Base-by-base conservation (phyloP, 1,140 invertebrate genomes). In the Drosophila mojavensis region DNA sequence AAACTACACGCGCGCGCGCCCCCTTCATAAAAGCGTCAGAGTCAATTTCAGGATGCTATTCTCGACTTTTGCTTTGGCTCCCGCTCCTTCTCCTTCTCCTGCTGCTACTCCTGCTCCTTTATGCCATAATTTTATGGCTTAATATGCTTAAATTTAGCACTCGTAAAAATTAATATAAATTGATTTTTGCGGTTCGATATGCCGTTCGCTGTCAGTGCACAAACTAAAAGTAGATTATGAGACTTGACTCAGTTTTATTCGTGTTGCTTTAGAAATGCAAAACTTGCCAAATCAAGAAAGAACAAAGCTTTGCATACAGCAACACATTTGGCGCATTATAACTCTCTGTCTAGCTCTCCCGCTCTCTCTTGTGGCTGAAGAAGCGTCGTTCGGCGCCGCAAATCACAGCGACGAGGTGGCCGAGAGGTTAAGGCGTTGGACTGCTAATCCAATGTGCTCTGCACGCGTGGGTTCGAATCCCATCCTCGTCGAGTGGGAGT, bases 351-450 rank as follows among this genome's bases (percentile, higher is more conserved):
- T 17, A 39, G n/a, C 15, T 17, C 43, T 17, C 43, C 43, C 43
- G 2, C 43, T 47, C 43, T 15, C 43, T 45, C 43, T 28, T 3
- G 4, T 3, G 24, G 6, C n/a, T 74, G 20, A 75, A 70, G 54
- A 20, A 45, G 47, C 30, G 5, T 13, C 9, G 45, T 47, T 56
- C 6, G 67, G 3, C 17, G 20, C 7, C 1, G 3, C 5, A 4
- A 45, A 66, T 80, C 56, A 83, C 74, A 72, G 67, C 74, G 95
- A 96, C 95, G 95, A 96, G 96, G 95, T 96, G 96, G 95, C 96
- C 96, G 95, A 96, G 96, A 96, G 95, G 96, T 96, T 96, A 96
- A 96, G 96, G 96, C 95, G 96, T 96, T 96, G 95, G 96, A 96
- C 95, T 96, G 95, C 95, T 96, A 95, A 94, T 94, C 94, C 93